Conservation (phyloP, 2,113 vertebrate species). For the Bubo bubo region DNA sequence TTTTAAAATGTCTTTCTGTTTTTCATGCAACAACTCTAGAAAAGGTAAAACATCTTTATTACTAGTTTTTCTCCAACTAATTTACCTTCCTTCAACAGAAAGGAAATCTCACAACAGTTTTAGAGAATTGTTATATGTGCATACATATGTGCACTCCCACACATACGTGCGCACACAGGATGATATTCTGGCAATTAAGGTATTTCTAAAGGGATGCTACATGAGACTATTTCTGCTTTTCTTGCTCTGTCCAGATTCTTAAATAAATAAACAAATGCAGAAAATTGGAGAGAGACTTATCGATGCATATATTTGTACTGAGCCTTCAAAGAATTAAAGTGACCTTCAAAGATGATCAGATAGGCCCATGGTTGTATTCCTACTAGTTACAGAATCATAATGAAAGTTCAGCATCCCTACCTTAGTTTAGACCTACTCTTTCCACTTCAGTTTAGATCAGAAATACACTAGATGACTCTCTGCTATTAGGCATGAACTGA, state of each 20-base stretch:
- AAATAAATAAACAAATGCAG: neutral
- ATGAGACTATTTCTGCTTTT: neutral
- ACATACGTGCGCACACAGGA: neutral
- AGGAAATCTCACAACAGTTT: neutral
- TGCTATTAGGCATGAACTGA: neutral
- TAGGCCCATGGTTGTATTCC: neutral
- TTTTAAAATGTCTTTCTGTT: neutral
- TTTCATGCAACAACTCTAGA: neutral
- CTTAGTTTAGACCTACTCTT: neutral
- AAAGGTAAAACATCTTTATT: neutral
- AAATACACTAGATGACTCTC: neutral
- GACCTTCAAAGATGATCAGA: neutral
- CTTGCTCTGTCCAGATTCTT: neutral
- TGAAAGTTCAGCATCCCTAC: neutral
- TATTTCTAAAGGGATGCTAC: neutral
- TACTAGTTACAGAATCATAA: neutral
- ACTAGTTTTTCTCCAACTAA: neutral
- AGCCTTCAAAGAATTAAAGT: neutral
- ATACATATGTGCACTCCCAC: no score
- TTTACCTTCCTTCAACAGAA: neutral
- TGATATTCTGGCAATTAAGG: neutral
- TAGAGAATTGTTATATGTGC: no score
- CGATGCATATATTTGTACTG: neutral
- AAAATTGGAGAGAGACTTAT: neutral
- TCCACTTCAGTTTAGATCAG: neutral